Evolutionary conservation across 1,140 invertebrate species (phyloP), one percentile per base, ranked within the genome.

Genomic region (Sycophaga agraensis): DNA sequence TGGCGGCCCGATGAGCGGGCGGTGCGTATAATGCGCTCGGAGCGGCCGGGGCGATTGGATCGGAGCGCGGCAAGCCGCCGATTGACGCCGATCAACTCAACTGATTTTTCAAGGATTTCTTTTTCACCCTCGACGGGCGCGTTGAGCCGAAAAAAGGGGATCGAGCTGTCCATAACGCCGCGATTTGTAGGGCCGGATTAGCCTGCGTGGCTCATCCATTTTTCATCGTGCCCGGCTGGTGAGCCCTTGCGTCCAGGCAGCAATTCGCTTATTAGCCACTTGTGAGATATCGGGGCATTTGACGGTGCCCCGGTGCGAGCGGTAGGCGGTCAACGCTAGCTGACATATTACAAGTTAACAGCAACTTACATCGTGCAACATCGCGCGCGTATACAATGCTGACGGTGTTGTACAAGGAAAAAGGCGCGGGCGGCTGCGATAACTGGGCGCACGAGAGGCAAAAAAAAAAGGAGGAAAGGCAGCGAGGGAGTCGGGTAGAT

Each of bases 341-440:
- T n/a, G n/a, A n/a, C n/a, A n/a, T n/a, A n/a, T n/a, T n/a, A n/a
- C n/a, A 45, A 49, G 40, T 58, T 48, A 58, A 49, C 35, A 28
- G 5, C 9, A 58, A 40, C 34, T 58, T 58, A n/a, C n/a, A n/a
- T n/a, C n/a, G n/a, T 49, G 2, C 21, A 40, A 57, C n/a, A 54
- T 21, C 34, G 28, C 16, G 34, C 21, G 16, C 35, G 39, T 21
- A 39, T 49, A 28, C 17, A 50, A 17, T 17, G 16, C 6, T 14
- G 9, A n/a, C n/a, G n/a, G 12, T 1, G 22, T 39, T 31, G 48
- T 7, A 50, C 4, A n/a, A 16, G 26, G 31, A 57, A 48, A 19
- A 22, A 57, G 12, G 31, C 28, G 16, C 4, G 24, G 39, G 48
- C 51, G 48, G 28, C 8, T 40, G 53, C 21, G 28, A 58, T 48